A percentile compares a stretch with the other conserved stretches of the same genome.
phyloP scores from a whole-genome alignment of 2,797 vertebrate species.

The Danio kyathit region DNA sequence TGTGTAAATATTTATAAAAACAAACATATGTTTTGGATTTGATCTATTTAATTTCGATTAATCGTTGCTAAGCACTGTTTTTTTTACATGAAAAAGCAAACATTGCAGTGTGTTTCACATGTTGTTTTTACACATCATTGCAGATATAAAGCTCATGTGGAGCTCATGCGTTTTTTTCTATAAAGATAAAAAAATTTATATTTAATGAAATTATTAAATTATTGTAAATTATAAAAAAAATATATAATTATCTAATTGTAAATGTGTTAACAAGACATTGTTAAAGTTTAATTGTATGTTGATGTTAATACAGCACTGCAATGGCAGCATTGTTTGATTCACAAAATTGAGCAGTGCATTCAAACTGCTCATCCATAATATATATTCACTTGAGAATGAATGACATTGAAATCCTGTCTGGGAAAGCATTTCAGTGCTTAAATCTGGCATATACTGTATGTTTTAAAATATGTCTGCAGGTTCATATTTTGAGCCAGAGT shows the following conservation, averaged over 20 bases:
- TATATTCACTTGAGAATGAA: background rate
- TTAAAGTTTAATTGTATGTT: background rate
- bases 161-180: too few relatives aligned
- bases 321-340: background rate
- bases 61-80: too few relatives aligned
- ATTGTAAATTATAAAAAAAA: background rate
- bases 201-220: too few relatives aligned
- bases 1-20: too few relatives aligned
- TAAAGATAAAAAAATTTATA: too few relatives aligned
- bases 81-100: too few relatives aligned
- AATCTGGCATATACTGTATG: slow-evolving; percentile 14
- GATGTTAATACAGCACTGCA: background rate
- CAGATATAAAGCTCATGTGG: too few relatives aligned
- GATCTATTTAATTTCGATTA: too few relatives aligned
- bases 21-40: too few relatives aligned
- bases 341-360: background rate
- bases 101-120: too few relatives aligned
- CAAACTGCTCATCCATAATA: background rate
- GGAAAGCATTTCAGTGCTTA: background rate
- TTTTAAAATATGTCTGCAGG: slow-evolving; percentile 56
- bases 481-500: slow-evolving; percentile 45
- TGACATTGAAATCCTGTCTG: background rate
- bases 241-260: background rate
- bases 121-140: too few relatives aligned
- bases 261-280: background rate